Conservation (phyloP, 2,113 vertebrate species). For the Chloropsis cyanopogon region DNA sequence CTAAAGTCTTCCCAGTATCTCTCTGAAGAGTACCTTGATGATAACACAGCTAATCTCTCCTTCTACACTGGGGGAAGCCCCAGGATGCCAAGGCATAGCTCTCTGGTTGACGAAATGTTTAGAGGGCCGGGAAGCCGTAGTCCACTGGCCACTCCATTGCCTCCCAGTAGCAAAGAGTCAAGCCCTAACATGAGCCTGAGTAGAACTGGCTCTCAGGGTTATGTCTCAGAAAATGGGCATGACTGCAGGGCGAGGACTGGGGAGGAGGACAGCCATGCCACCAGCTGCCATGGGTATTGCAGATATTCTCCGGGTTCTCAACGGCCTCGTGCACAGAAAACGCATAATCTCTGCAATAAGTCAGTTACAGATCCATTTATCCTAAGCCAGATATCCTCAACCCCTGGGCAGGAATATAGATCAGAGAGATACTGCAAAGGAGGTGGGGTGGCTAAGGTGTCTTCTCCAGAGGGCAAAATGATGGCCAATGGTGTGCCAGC, state of each 20-base stretch:
- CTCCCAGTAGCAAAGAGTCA: conserved; percentile 73
- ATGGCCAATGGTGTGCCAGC: conserved; percentile 80
- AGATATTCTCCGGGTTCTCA: conserved; percentile 71
- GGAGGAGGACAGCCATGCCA: conserved; percentile 47
- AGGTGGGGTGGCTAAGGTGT: conserved; percentile 51
- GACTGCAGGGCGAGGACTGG: conserved; percentile 17
- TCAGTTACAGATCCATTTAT: conserved; percentile 83
- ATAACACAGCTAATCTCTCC: conserved; percentile 71
- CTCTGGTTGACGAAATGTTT: conserved; percentile 75
- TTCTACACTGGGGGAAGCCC: conserved; percentile 73
- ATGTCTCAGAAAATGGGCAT: conserved; percentile 80
- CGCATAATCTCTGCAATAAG: conserved; percentile 67
- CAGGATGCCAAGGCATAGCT: conserved; percentile 75
- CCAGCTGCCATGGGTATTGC: conserved; percentile 37
- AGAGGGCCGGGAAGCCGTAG: conserved; percentile 68
- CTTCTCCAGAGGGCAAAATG: conserved; percentile 76
- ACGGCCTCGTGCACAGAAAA: conserved; percentile 60
- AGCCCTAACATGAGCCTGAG: conserved; percentile 75
- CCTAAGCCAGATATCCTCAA: conserved; percentile 72
- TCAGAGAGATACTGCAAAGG: conserved; percentile 66
- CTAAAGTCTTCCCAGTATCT: conserved; percentile 65
- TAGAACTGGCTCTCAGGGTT: conserved; percentile 72
- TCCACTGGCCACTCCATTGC: conserved; percentile 66
- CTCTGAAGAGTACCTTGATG: conserved; percentile 73
- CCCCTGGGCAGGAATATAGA: conserved; percentile 42